Evolutionary conservation across 1,140 invertebrate genomes (phyloP).

Genomic region (Drosophila paulistorum): DNA sequence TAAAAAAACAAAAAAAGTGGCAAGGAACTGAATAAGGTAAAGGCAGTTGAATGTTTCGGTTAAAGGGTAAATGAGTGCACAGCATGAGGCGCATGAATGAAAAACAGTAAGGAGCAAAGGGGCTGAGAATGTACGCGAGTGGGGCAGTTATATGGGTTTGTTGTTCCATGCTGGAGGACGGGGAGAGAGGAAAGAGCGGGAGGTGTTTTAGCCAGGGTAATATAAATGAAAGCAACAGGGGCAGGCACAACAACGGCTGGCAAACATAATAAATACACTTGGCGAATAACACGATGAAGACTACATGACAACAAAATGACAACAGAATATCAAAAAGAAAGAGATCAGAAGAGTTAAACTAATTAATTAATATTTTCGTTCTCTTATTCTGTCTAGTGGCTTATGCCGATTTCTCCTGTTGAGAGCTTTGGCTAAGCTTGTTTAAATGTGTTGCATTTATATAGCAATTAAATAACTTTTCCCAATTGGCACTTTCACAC

Average conservation of each 20-base stretch:
- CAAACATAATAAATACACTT: slow-evolving; percentile 49
- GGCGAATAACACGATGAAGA: slow-evolving; percentile 21
- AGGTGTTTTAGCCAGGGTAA: slow-evolving; percentile 44
- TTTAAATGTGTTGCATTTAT: too few relatives aligned
- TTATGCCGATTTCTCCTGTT: too few relatives aligned
- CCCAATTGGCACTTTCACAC: too few relatives aligned
- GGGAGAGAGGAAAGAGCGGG: background rate
- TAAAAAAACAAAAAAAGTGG: slow-evolving; percentile 17
- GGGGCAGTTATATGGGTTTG: slow-evolving; percentile 9
- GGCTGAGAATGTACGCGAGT: slow-evolving; percentile 5
- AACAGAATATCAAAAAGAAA: background rate
- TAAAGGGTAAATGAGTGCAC: slow-evolving; percentile 78
- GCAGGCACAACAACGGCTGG: slow-evolving; percentile 46
- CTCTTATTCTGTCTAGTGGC: too few relatives aligned
- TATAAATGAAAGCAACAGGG: slow-evolving; percentile 72
- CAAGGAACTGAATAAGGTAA: background rate
- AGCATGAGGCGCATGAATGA: slow-evolving; percentile 75
- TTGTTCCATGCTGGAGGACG: background rate
- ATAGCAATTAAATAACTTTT: too few relatives aligned
- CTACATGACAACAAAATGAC: background rate
- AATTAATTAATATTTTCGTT: background rate
- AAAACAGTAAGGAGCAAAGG: slow-evolving; percentile 14
- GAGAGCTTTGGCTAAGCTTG: too few relatives aligned
- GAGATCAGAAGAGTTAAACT: background rate
- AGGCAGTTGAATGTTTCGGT: slow-evolving; percentile 64